Base-by-base conservation (phyloP, 2,113 vertebrate genomes). In the Daubentonia madagascariensis region DNA sequence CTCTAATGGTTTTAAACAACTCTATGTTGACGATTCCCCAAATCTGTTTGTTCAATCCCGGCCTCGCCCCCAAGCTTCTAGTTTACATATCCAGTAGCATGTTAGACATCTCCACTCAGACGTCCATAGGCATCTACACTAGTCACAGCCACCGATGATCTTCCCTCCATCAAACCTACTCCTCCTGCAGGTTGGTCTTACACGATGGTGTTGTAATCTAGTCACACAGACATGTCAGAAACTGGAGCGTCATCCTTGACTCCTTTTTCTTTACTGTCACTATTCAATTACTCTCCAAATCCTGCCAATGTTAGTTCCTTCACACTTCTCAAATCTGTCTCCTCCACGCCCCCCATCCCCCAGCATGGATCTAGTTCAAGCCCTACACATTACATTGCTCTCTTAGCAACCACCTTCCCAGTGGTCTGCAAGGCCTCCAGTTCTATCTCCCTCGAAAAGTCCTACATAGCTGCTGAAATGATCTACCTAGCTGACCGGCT, bases 321-420 rank as follows among this genome's bases (percentile, higher is more conserved):
- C 61, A 32, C 25, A 73, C 22, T 57, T 87, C 75, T 90, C 83
- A 17, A 11, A 28, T 54, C 17, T 68, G 57, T 40, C 68, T 75
- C 40, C 54, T 80, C 37, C 37, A 43, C n/a, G 37, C 40, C 40
- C 4, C 67, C 1, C 32, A 67, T 30, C 28, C 14, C 12, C 9
- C 14, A 92, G 40, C 16, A 37, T 30, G 11, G 63, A 92, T 43
- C 45, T n/a, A 11, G 50, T 25, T 61, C 65, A 91, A 65, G n/a
- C 22, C 32, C 35, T 30, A 25, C 1, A 30, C 2, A 23, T 1
- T 14, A 30, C 2, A 23, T 1, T 14, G 43, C 37, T 40, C n/a
- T 35, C 48, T 52, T 8, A 59, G 50, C 75, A 59, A 59, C 43
- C 45, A 96, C 63, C 52, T 96, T 87, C 68, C 72, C 83, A 17